Evolutionary conservation across 1,140 invertebrate genomes (phyloP), one percentile per base, ranked within the genome.

Genomic region (Drosophila lowei): DNA sequence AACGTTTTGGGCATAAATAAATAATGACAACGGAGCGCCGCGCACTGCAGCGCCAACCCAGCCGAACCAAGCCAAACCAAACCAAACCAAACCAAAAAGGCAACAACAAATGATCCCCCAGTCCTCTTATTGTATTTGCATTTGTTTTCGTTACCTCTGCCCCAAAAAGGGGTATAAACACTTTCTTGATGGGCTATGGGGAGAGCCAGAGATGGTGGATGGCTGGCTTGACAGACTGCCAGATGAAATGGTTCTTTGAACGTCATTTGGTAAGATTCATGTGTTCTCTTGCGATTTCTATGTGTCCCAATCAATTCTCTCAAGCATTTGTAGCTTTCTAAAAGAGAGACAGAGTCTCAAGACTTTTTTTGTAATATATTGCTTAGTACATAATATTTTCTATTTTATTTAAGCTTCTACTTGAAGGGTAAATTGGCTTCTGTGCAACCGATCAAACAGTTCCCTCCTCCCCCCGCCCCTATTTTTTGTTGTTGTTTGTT

Each of bases 1-100:
- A 86, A 85, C 81, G 81, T 86, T 85, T 85, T 88, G 64, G 77
- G 83, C 77, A 85, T 85, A 85, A 85, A 85, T 85, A 85, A 85
- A 85, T 86, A 85, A 86, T 86, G 83, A 85, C 81, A 86, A 81
- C 71, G 61, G 54, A 60, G 46, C 49, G 34, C 3, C 30, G 30
- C 8, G 30, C 28, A 50, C 54, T 16, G 54, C 49, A 71, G 41
- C n/a, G 23, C 23, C 23, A 5, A 5, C 23, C 23, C 23, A 48
- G 18, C 18, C 21, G 43, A 21, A 72, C 48, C 71, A 49, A 38
- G 60, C 80, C 81, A 85, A 85, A 86, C 18, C 18, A 18, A 18
- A 2, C 18, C 21, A 55, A 21, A 76, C 48, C 71, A 49, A 38
- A 63, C 80, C 81, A 85, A 85, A 85, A 85, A 77, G 81, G 83